Base-by-base conservation (phyloP, 2,113 vertebrate species). In the Spermophilus dauricus region DNA sequence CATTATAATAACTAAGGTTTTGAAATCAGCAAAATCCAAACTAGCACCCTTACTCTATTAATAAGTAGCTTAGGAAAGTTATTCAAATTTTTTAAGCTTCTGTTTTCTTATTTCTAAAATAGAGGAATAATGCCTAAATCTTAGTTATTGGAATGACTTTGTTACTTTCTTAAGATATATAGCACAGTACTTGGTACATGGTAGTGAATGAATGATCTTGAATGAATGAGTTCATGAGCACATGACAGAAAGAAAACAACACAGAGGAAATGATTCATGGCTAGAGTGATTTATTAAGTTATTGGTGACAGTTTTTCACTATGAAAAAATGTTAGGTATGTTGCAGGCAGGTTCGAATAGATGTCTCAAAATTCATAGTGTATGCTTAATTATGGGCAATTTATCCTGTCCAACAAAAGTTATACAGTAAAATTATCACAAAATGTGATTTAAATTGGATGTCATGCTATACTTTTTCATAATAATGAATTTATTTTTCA, bases 381-480 rank as follows among this genome's bases (percentile, higher is more conserved):
- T 82, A 53, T 56, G 51, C 70, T 96, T 96, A 97, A 96, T 97
- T 97, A 78, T 72, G 18, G 56, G 58, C 85, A 78, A 95, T 89
- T 95, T 91, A 96, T 73, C 75, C 70, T 89, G 32, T 86, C 37
- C 95, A 76, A 94, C 70, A 90, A 97, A 89, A 95, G 51, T 81
- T 97, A 67, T 80, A 88, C 96, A 88, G 82, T 82, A 93, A 86
- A 97, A 85, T 97, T 48, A 93, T 91, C 56, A 95, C 75, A 86
- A 96, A 95, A 70, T 86, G 13, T 97, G 89, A 97, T 96, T 97
- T 96, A 97, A 93, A 61, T 92, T 96, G 37, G 86, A 76, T 97
- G 80, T 85, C 84, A 94, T 88, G 7, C 20, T 89, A 45, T 14
- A 86, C 42, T 96, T 97, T 96, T 97, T 96, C 75, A 96, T 85